phyloP scores from a whole-genome alignment of 30 jellyfish, hydroid and myxozoan genomes.

The Aurelia aurita region DNA sequence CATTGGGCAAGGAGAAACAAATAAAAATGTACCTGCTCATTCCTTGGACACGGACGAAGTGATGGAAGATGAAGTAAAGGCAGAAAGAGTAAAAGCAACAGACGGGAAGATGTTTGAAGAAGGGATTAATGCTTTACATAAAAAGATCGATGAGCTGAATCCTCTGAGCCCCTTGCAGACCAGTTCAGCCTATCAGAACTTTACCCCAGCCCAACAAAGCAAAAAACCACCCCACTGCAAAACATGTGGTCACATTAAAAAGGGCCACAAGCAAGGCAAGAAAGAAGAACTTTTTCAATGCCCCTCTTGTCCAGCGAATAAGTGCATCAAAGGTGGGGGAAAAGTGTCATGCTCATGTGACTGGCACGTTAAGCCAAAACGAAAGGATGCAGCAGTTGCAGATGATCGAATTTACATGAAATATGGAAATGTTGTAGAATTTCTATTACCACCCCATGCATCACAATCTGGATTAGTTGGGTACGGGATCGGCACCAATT shows the following conservation, averaged over 20 bases:
- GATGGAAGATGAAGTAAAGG: no score
- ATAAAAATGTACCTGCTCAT: no score
- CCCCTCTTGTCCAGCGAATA: slow-evolving; percentile 10
- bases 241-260: neutral
- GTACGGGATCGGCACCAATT: slow-evolving; percentile 6
- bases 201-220: neutral
- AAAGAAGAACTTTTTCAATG: neutral
- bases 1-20: no score
- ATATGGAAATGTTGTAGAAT: neutral
- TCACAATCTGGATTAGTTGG: slow-evolving; percentile 5
- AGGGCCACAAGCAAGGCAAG: slow-evolving; percentile 9
- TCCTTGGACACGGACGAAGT: no score
- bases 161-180: no score
- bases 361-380: slow-evolving; percentile 5
- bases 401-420: neutral
- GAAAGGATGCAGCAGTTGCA: neutral
- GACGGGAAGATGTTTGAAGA: no score
- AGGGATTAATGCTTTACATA: no score
- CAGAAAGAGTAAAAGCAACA: no score
- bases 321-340: slow-evolving; percentile 2
- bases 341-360: slow-evolving; percentile 20
- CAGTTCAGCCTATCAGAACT: neutral
- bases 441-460: slow-evolving; percentile 3
- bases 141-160: no score
- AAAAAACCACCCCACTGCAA: slow-evolving; percentile 19